Evolutionary conservation across 2,797 vertebrate genomes (phyloP).

Genomic region (Amblyopsis hoosieri): DNA sequence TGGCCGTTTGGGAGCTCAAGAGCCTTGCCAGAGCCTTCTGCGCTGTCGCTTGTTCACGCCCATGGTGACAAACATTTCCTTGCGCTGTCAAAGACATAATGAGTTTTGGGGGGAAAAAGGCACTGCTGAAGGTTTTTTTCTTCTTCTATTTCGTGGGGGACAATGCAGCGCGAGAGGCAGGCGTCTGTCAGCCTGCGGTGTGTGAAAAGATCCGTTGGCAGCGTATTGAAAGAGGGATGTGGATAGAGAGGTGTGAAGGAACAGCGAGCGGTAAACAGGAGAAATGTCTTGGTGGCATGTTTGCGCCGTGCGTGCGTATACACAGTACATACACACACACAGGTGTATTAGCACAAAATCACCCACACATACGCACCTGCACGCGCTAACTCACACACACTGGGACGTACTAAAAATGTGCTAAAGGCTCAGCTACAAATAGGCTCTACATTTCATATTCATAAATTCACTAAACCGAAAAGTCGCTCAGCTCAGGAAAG

Average conservation of each 20-base stretch:
- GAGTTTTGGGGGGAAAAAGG: conserved; percentile 38
- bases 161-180: conserved; percentile 59
- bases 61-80: conserved; percentile 40
- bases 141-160: conserved; percentile 54
- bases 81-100: conserved; percentile 49
- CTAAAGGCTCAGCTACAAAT: conserved; percentile 70
- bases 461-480: conserved; percentile 70
- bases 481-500: conserved; percentile 69
- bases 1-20: conserved; percentile 9
- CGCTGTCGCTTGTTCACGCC: conserved; percentile 33
- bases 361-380: conserved; percentile 30
- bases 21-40: conserved; percentile 20
- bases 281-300: conserved; percentile 28
- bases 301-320: conserved; percentile 46
- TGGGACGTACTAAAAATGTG: conserved; percentile 62
- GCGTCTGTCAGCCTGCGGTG: conserved; percentile 52
- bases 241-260: conserved; percentile 66
- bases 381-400: conserved; percentile 2
- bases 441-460: conserved; percentile 69
- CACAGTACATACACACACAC: conserved; percentile 1
- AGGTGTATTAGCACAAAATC: conserved; percentile 33
- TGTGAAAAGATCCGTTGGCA: conserved; percentile 67
- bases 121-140: conserved; percentile 55
- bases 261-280: conserved; percentile 56
- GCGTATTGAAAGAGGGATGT: conserved; percentile 54